Evolutionary conservation across 2,113 vertebrate genomes (phyloP).

Genomic region (Paratilapia polleni): DNA sequence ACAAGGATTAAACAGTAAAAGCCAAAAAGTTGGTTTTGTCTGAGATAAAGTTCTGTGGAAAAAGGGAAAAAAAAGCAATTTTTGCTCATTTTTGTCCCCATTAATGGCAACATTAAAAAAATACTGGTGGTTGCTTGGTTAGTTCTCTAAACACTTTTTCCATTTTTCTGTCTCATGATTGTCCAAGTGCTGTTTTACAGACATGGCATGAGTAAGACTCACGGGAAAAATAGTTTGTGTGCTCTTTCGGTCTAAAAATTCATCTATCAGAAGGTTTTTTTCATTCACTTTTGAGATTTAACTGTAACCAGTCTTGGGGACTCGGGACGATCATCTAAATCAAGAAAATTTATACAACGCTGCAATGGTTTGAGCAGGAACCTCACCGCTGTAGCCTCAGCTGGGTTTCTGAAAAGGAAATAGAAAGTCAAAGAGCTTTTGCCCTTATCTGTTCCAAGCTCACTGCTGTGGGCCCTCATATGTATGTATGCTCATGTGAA

Average conservation of each 20-base stretch:
- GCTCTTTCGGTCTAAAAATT: not conserved
- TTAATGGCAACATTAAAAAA: not conserved
- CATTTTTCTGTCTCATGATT: not conserved
- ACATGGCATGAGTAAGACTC: not conserved
- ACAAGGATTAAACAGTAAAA: not conserved
- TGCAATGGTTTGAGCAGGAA: not conserved
- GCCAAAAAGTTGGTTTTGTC: not conserved
- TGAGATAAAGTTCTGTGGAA: not conserved
- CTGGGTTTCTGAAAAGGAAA: slow-evolving; percentile 34
- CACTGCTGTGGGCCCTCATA: slow-evolving; percentile 22
- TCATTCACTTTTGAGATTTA: not conserved
- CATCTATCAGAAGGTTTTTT: not conserved
- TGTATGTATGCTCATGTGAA: slow-evolving; percentile 53
- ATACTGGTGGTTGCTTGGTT: not conserved
- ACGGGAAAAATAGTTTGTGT: not conserved
- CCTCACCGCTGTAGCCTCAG: not conserved
- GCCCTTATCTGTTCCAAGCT: slow-evolving; percentile 46
- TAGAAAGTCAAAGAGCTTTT: slow-evolving; percentile 31
- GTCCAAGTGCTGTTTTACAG: not conserved
- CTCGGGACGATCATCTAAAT: not conserved
- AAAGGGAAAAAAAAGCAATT: not conserved
- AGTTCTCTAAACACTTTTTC: not conserved
- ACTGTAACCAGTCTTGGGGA: not conserved
- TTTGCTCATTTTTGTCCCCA: too few relatives aligned
- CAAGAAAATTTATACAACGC: not conserved